phyloP scores from a whole-genome alignment of 2,113 vertebrate genomes.

The Calypte anna region DNA sequence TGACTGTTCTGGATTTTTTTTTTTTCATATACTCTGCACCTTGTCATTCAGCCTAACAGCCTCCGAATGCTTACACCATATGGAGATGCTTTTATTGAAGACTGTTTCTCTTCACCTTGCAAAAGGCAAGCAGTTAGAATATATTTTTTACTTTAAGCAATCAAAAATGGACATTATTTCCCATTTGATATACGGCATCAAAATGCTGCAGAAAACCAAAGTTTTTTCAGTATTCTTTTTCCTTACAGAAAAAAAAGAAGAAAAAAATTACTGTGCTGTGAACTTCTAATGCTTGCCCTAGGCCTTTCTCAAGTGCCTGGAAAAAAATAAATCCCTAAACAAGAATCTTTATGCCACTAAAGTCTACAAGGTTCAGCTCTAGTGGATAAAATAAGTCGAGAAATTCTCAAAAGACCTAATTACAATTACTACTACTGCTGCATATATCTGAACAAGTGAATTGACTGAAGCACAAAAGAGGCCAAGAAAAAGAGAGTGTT shows the following conservation, averaged over 20 bases:
- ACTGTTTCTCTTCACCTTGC: constrained; percentile 11
- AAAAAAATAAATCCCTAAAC: constrained; percentile 59
- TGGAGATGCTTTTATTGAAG: background rate
- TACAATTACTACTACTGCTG: constrained; percentile 11
- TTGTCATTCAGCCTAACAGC: constrained; percentile 70
- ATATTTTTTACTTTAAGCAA: background rate
- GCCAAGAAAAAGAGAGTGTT: background rate
- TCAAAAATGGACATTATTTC: background rate
- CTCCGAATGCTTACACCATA: constrained; percentile 65
- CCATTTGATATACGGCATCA: background rate
- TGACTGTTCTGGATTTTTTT: constrained; percentile 49
- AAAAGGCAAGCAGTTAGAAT: background rate
- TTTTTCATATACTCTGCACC: constrained; percentile 53
- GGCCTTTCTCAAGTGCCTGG: constrained; percentile 32
- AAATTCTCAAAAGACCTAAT: constrained; percentile 29
- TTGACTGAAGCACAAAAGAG: background rate
- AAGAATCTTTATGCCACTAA: constrained; percentile 32
- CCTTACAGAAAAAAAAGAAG: background rate
- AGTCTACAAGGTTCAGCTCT: constrained; percentile 44
- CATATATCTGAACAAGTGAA: background rate
- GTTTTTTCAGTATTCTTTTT: background rate
- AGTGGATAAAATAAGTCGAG: constrained; percentile 48
- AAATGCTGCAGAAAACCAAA: background rate
- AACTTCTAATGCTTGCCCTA: constrained; percentile 27
- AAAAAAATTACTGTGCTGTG: background rate